phyloP scores from a whole-genome alignment of 1,140 invertebrate genomes.

The Episyrphus balteatus region DNA sequence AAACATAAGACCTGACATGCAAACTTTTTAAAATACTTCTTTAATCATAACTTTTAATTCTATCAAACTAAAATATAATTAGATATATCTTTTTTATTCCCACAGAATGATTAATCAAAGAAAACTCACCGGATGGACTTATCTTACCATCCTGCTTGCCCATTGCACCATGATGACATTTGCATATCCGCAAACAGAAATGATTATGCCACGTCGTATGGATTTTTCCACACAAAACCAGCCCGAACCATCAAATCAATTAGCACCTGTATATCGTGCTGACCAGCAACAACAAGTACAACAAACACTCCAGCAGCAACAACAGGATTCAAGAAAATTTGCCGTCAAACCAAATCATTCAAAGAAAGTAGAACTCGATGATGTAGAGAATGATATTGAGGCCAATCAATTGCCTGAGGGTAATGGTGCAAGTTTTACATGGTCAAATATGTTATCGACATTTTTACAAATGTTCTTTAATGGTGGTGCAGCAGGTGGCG shows the following conservation, averaged over 20 bases:
- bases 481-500: slow-evolving; percentile 43
- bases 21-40: too few species aligned
- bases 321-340: slow-evolving; percentile 49
- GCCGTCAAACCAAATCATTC: slow-evolving; percentile 76
- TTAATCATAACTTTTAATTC: too few species aligned
- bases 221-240: slow-evolving; percentile 8
- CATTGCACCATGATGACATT: slow-evolving; percentile 38
- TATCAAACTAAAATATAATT: too few species aligned
- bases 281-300: slow-evolving; percentile 4
- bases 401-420: slow-evolving; percentile 67
- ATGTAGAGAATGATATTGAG: slow-evolving; percentile 63
- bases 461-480: slow-evolving; percentile 72
- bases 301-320: background rate
- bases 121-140: slow-evolving; percentile 36
- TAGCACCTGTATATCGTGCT: slow-evolving; percentile 21
- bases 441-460: slow-evolving; percentile 69
- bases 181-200: slow-evolving; percentile 36
- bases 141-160: slow-evolving; percentile 37
- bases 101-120: slow-evolving; percentile 37
- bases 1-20: too few species aligned
- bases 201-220: slow-evolving; percentile 19
- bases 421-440: slow-evolving; percentile 61
- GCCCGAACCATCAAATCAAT: slow-evolving; percentile 6
- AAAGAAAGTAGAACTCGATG: slow-evolving; percentile 73
- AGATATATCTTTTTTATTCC: slow-evolving; percentile 9